Conservation (phyloP, 1,140 invertebrate genomes). For the Neodiprion pinetum region DNA sequence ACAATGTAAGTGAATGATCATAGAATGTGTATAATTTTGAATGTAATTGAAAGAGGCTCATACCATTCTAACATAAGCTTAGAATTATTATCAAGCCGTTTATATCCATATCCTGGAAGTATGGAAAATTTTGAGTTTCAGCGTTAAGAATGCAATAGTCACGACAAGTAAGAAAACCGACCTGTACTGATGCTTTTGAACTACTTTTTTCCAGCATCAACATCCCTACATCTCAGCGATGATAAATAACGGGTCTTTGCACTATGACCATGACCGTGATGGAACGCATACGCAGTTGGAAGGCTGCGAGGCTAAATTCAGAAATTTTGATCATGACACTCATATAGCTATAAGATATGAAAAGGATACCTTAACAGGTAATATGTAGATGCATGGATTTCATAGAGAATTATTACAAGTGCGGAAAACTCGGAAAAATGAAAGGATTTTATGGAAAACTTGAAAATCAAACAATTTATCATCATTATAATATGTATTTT, state of each 20-base stretch:
- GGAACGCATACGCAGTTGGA: conserved; percentile 97
- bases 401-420: background rate
- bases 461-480: background rate
- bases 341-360: conserved; percentile 91
- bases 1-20: conserved; percentile 77
- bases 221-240: conserved; percentile 99
- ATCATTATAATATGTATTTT: conserved; percentile 18
- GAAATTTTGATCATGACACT: conserved; percentile 93
- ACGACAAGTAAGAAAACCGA: background rate
- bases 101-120: no score
- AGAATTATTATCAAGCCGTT: no score
- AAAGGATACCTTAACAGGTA: conserved; percentile 85
- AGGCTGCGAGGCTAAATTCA: conserved; percentile 93
- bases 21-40: background rate
- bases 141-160: background rate
- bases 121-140: background rate
- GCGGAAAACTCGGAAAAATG: background rate
- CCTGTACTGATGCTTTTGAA: no score
- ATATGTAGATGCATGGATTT: conserved; percentile 1
- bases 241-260: conserved; percentile 94
- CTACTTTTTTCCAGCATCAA: conserved; percentile 76
- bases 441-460: background rate
- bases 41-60: background rate
- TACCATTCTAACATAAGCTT: background rate
- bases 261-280: conserved; percentile 98